Evolutionary conservation across 2,113 vertebrate species (phyloP).

Genomic region (Aegotheles bennettii): DNA sequence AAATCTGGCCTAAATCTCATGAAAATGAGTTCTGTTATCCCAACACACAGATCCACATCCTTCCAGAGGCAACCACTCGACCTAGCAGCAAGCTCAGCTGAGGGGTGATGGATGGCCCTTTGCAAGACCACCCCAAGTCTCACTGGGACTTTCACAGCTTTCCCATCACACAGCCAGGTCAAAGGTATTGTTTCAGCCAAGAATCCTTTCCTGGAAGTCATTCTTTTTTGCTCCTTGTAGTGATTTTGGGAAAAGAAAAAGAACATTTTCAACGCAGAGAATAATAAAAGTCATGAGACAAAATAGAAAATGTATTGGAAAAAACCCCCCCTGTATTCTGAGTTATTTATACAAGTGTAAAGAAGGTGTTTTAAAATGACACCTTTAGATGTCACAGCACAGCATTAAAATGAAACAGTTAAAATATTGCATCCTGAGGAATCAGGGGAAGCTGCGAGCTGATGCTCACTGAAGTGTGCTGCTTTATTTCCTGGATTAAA

Average conservation of each 20-base stretch:
- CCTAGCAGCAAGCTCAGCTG: background rate
- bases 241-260: background rate
- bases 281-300: background rate
- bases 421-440: background rate
- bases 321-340: background rate
- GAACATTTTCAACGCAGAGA: fast-evolving
- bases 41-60: background rate
- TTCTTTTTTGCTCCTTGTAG: background rate
- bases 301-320: background rate
- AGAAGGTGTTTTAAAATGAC: background rate
- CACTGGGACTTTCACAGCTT: background rate
- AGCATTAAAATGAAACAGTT: background rate
- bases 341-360: background rate
- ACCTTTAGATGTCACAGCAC: background rate
- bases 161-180: background rate
- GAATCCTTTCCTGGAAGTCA: background rate
- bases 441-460: background rate
- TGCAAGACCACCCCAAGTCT: background rate
- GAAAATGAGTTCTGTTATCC: background rate
- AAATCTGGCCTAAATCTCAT: background rate
- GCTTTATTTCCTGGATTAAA: background rate
- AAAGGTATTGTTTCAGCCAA: background rate
- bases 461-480: background rate
- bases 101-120: background rate
- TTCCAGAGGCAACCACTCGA: background rate